These are phyloP conservation scores for Acridotheres tristis DNA, from an alignment of 2,797 vertebrate genomes.

Conservation along the genomic window DNA sequence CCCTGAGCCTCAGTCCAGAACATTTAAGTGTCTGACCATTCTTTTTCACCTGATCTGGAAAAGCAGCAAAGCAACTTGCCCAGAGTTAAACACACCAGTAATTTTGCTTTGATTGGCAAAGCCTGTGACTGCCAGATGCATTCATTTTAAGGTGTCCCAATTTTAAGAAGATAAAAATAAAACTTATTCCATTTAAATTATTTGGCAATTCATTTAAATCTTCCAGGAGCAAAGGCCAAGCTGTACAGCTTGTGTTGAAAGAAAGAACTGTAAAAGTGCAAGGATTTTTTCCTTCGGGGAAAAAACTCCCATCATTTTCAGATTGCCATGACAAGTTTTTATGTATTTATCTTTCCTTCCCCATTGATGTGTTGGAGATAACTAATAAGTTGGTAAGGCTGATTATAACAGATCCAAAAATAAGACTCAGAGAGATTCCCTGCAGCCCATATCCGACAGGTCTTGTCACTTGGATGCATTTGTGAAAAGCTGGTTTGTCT, in stretches of 20 bases:
- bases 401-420: conserved; percentile 47
- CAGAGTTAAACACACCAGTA: background rate
- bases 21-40: background rate
- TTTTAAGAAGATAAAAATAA: background rate
- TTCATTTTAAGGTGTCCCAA: background rate
- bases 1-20: fast-evolving
- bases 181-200: background rate
- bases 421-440: conserved; percentile 47
- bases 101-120: background rate
- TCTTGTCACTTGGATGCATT: conserved; percentile 52
- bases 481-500: conserved; percentile 59
- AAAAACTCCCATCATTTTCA: background rate
- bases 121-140: background rate
- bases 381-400: conserved; percentile 32
- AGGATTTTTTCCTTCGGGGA: background rate
- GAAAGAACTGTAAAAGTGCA: background rate
- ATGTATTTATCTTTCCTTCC: conserved; percentile 8
- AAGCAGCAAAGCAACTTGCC: background rate
- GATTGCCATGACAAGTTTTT: background rate
- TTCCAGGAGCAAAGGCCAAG: background rate
- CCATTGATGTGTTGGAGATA: background rate
- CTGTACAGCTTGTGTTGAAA: background rate
- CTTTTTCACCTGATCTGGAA: background rate
- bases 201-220: background rate
- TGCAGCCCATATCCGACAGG: conserved; percentile 28